Conservation (phyloP, 2,888 invertebrate genomes). For the Lycophotia porphyrea region DNA sequence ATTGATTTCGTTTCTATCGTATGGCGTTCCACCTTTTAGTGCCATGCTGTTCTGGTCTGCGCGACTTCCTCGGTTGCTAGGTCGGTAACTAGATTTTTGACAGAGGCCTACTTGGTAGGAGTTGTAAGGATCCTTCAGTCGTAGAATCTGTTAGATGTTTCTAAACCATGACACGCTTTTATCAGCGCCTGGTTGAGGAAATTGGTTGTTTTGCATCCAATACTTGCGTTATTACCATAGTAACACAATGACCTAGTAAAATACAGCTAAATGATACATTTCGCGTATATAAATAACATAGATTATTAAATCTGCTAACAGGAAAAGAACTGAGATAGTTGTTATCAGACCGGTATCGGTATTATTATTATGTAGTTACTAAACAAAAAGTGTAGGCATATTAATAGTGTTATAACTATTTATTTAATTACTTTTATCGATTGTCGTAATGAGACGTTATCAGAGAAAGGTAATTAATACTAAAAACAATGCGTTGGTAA, state of each 20-base stretch:
- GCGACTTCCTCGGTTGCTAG: neutral
- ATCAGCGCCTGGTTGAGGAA: neutral
- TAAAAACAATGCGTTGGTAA: constrained; percentile 13
- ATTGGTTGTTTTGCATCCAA: neutral
- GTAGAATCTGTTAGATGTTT: too few relatives aligned
- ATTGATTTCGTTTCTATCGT: neutral
- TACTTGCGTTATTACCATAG: constrained; percentile 20
- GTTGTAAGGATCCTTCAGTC: neutral
- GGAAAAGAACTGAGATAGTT: constrained; percentile 50
- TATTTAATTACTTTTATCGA: constrained; percentile 42
- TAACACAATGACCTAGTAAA: constrained; percentile 23
- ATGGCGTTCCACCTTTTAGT: neutral
- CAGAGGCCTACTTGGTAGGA: neutral
- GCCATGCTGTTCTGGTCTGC: neutral
- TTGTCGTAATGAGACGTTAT: constrained; percentile 44
- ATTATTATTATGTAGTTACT: constrained; percentile 1
- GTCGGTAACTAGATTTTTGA: neutral
- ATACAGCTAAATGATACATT: constrained; percentile 24
- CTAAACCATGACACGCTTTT: too few relatives aligned
- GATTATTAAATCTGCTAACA: constrained; percentile 36
- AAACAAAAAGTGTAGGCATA: constrained; percentile 33
- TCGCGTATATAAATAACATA: constrained; percentile 27
- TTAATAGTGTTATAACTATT: constrained; percentile 28
- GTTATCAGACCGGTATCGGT: constrained; percentile 38
- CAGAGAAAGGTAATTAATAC: constrained; percentile 47